These are phyloP conservation scores for Apodemus speciosus DNA, from an alignment of 2,113 vertebrate genomes.

Conservation along the genomic window DNA sequence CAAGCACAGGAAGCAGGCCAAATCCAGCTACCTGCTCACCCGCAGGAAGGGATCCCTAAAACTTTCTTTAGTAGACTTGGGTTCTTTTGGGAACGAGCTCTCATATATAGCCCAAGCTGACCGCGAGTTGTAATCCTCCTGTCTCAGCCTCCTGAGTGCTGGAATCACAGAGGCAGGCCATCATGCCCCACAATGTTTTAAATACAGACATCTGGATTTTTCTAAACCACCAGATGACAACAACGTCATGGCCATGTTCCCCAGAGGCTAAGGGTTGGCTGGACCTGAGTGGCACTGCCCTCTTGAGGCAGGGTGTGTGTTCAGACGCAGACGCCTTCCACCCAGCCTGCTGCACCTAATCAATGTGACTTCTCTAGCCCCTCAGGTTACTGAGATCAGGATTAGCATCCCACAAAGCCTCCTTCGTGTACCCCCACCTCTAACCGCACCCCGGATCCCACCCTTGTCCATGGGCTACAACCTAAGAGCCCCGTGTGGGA, in stretches of 20 bases:
- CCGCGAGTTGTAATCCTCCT: not conserved
- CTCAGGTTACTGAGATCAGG: not conserved
- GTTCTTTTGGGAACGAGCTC: not conserved
- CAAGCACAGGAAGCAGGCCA: not conserved
- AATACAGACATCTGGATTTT: not conserved
- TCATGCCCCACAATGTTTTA: not conserved
- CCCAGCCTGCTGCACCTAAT: not conserved
- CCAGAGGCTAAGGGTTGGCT: not conserved
- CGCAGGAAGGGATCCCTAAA: not conserved
- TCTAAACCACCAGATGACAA: not conserved
- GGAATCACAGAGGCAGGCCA: not conserved
- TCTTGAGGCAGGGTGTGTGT: not conserved
- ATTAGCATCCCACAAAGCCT: not conserved
- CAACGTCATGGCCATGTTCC: not conserved
- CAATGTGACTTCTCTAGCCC: not conserved
- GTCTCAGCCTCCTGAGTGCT: not conserved
- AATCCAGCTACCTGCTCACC: not conserved
- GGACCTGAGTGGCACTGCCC: not conserved
- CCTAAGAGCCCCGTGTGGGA: rapidly evolving
- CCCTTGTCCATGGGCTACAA: not conserved
- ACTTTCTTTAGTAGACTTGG: not conserved
- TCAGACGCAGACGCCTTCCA: not conserved
- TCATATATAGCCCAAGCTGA: not conserved
- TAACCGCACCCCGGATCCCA: not conserved
- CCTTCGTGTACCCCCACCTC: not conserved